A percentile compares a stretch with the other conserved stretches of the same genome.
Conservation (phyloP, 2,888 invertebrate genomes). For the Liodrosophila aerea region DNA sequence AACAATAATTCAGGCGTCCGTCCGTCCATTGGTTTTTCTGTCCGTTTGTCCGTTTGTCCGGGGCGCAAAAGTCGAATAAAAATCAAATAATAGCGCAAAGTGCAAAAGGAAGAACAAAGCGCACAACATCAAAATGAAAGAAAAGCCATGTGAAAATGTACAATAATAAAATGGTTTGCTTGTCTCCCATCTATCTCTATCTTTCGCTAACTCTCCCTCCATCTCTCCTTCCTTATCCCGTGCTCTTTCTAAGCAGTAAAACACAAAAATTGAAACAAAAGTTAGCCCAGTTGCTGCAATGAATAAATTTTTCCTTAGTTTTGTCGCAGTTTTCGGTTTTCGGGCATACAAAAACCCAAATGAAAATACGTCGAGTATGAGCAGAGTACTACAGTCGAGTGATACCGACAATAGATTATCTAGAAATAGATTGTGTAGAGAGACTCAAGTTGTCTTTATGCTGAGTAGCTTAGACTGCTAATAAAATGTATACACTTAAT, state of each 20-base stretch:
- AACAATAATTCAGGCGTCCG: conserved; percentile 64
- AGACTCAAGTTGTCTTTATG: no score
- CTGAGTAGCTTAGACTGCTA: no score
- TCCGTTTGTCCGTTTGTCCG: no score
- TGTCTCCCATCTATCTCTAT: neutral
- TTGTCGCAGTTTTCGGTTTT: conserved; percentile 40
- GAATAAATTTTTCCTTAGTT: conserved; percentile 67
- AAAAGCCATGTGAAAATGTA: conserved; percentile 41
- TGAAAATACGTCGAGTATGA: neutral
- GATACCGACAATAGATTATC: no score
- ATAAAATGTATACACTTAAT: no score
- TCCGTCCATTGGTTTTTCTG: no score
- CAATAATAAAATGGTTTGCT: conserved; percentile 42
- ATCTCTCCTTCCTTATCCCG: neutral
- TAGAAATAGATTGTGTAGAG: no score
- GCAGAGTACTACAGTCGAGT: neutral
- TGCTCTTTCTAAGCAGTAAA: conserved; percentile 22
- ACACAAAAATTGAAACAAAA: conserved; percentile 29
- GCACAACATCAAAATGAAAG: conserved; percentile 10
- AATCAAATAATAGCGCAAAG: conserved; percentile 70
- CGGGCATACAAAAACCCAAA: neutral
- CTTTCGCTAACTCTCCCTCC: neutral
- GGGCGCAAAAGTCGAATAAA: conserved; percentile 60
- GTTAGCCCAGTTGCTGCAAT: conserved; percentile 64
- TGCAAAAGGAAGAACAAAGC: conserved; percentile 29